Evolutionary conservation across 2,113 vertebrate species (phyloP), one percentile per base, ranked within the genome.

Genomic region (Donacobius atricapilla): DNA sequence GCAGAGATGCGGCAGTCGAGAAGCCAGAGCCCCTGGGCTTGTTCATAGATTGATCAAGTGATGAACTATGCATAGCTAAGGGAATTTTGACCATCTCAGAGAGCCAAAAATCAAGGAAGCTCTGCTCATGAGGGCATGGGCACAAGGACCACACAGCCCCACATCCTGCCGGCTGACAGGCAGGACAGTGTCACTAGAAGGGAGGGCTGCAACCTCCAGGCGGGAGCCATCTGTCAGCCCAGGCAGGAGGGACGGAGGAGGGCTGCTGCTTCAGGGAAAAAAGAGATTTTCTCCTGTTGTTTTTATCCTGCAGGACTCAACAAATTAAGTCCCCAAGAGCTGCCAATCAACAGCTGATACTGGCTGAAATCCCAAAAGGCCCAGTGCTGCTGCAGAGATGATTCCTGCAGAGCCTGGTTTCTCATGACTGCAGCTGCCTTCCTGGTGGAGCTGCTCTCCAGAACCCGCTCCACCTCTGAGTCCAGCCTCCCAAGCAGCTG

Each of bases 201-300:
- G 56, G 73, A 83, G 2, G 50, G 35, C 91, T 75, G 83, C 80
- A 86, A 21, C 64, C 90, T 83, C 76, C 86, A 71, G 80, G 83
- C 53, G 10, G 76, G 68, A 94, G 76, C 95, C 94, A 97, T 95
- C 96, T 95, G 94, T 94, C 94, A 95, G 89, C 81, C 53, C 1
- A 0, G 44, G 64, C 71, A 83, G 94, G 56, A 84, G 65, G 83
- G 33, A 75, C 56, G 65, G 31, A 77, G 82, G 40, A 70, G 51
- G 54, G 18, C 72, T 86, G 81, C 77, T 3, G 87, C 96, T 82
- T 51, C 11, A 54, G 70, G 81, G 69, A 81, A 75, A 87, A 68
- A 90, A 63, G 64, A 92, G 73, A 91, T 92, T 95, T 94, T 86
- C 88, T 90, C 76, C 80, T 1, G 44, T 86, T 87, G 86, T 87